These are phyloP conservation scores for Tiliacea citrago DNA, from an alignment of 2,888 invertebrate species.

Conservation along the genomic window DNA sequence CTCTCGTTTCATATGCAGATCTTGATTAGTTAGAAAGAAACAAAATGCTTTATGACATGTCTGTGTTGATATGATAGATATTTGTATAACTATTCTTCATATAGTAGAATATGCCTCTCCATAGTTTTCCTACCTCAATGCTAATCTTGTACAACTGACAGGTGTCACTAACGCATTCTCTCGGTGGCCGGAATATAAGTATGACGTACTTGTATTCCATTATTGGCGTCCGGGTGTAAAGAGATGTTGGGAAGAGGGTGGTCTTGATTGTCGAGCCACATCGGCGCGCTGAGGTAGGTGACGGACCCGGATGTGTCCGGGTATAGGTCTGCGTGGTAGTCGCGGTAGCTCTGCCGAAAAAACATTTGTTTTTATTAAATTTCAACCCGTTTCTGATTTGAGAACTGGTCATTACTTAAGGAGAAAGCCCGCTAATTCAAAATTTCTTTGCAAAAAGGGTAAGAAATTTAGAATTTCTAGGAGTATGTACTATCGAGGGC, in stretches of 20 bases:
- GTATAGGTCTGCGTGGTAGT: slow-evolving; percentile 98
- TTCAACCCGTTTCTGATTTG: background rate
- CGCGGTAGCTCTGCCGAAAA: slow-evolving; percentile 94
- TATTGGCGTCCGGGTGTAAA: slow-evolving; percentile 94
- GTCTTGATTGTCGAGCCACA: slow-evolving; percentile 96
- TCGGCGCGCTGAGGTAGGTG: slow-evolving; percentile 94
- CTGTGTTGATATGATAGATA: too few relatives aligned
- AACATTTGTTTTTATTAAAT: background rate
- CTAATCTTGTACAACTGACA: too few relatives aligned
- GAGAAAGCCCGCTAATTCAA: background rate
- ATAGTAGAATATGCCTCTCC: too few relatives aligned
- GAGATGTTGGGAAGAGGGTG: slow-evolving; percentile 95
- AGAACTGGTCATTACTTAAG: background rate
- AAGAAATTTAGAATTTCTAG: background rate
- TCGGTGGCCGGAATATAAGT: too few relatives aligned
- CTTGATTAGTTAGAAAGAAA: too few relatives aligned
- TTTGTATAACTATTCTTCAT: too few relatives aligned
- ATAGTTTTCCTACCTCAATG: too few relatives aligned
- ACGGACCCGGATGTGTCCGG: slow-evolving; percentile 96
- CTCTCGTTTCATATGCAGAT: too few relatives aligned
- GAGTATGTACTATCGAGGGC: background rate
- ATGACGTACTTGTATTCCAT: slow-evolving; percentile 87
- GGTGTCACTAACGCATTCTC: too few relatives aligned
- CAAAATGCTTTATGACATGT: too few relatives aligned
- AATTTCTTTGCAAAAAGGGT: background rate